Base-by-base conservation (phyloP, 2,797 vertebrate genomes). In the Melanotaenia maccullochi region DNA sequence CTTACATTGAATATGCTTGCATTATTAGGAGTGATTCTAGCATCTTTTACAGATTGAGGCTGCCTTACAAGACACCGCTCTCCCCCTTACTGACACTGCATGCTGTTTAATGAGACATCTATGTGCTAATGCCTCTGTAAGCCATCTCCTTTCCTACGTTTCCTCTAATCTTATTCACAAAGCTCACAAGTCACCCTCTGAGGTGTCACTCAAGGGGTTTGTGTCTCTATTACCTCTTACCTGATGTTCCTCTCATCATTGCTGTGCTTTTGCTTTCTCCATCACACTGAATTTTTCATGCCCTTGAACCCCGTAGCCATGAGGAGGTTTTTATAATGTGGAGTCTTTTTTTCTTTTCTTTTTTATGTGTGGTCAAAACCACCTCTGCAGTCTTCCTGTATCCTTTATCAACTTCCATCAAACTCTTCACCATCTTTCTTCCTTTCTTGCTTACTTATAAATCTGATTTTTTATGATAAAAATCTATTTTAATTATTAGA, bases 151-250 rank as follows among this genome's bases (percentile, higher is more conserved):
- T 87, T 78, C 61, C 67, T 52, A 62, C 68, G 73, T 52, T 63
- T 71, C 59, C 74, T 91, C 78, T 92, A 89, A 93, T 93, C 88
- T 87, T 89, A 91, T 87, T 91, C 86, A 87, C 79, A 85, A 88
- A 87, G 85, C 84, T 87, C 87, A 90, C 65, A 80, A 85, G 90
- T 87, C 83, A 71, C 68, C 83, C 79, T 82, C 60, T 63, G 75
- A 83, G 86, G 75, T 92, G 87, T 87, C 87, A 90, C 82, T 86
- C 83, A 79, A 44, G 51, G 57, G 79, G 63, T 73, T 83, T 72
- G 56, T 65, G 66, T 84, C 76, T 83, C 81, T 70, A 72, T 87
- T 84, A 84, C 83, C 63, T 76, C 68, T 71, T 76, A 73, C 76
- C 71, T 82, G 66, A 81, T 81, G 70, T 72, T 75, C 81, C 82